Conservation (phyloP, 2,113 vertebrate genomes). For the Neodon shergylaensis region DNA sequence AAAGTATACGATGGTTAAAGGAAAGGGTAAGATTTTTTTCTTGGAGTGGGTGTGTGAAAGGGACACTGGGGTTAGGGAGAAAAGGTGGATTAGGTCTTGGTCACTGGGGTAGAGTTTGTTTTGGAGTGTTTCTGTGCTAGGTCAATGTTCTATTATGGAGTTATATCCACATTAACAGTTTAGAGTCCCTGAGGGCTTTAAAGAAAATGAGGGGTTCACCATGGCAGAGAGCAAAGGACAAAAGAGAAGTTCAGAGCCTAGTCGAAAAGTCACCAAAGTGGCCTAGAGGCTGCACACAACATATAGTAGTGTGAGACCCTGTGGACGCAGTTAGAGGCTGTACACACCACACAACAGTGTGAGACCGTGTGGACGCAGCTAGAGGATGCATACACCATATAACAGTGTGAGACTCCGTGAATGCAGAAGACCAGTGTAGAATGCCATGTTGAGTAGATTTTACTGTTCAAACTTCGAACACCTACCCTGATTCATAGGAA, state of each 20-base stretch:
- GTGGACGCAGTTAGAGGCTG: not conserved
- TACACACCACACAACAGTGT: not conserved
- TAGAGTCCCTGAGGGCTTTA: not conserved
- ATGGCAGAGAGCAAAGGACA: not conserved
- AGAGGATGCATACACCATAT: not conserved
- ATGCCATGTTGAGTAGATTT: not conserved
- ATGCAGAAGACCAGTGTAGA: not conserved
- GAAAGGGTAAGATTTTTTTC: not conserved
- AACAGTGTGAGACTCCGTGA: not conserved
- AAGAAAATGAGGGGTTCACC: not conserved
- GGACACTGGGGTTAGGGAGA: not conserved
- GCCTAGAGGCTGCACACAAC: not conserved
- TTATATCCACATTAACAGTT: not conserved
- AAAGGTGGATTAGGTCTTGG: not conserved
- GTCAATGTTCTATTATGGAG: not conserved
- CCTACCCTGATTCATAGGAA: not conserved
- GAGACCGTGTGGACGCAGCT: not conserved
- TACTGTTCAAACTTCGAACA: not conserved
- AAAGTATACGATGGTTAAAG: not conserved
- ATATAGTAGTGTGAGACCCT: rapidly evolving
- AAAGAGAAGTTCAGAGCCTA: not conserved
- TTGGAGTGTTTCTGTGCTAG: not conserved
- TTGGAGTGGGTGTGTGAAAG: not conserved
- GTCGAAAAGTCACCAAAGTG: not conserved
- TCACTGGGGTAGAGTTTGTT: not conserved